Percentiles rank a stretch among this genome's conserved stretches.
phyloP scores from a whole-genome alignment of 2,888 invertebrate species.

The Drosophila neotestacea region DNA sequence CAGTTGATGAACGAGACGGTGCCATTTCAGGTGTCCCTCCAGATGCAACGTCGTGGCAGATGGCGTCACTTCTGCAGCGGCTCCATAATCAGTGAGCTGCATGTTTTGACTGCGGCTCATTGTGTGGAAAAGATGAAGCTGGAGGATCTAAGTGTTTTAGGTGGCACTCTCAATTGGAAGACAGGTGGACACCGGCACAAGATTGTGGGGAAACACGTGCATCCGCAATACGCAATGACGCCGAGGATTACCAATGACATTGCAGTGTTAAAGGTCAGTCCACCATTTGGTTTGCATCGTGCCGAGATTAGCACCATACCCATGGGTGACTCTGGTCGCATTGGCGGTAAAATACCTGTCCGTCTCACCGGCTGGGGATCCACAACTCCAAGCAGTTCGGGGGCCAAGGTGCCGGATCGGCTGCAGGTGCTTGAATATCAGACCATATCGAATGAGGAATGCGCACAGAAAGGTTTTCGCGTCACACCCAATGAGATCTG shows the following conservation, averaged over 20 bases:
- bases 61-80: constrained; percentile 84
- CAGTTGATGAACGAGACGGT: constrained; percentile 68
- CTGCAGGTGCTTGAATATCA: constrained; percentile 81
- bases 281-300: constrained; percentile 72
- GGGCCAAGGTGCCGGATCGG: constrained; percentile 74
- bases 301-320: constrained; percentile 61
- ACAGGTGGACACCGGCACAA: constrained; percentile 76
- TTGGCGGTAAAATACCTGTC: constrained; percentile 73
- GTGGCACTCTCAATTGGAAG: constrained; percentile 74
- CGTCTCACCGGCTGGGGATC: constrained; percentile 84
- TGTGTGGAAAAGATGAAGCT: constrained; percentile 74
- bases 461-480: constrained; percentile 74
- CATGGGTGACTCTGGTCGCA: constrained; percentile 62
- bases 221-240: constrained; percentile 73
- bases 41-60: constrained; percentile 64
- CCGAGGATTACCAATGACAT: constrained; percentile 80
- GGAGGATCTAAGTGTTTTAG: constrained; percentile 70
- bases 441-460: constrained; percentile 83
- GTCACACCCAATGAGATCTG: constrained; percentile 83
- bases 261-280: constrained; percentile 78
- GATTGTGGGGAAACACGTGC: constrained; percentile 69
- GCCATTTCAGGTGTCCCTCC: constrained; percentile 84
- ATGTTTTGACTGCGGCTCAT: constrained; percentile 84
- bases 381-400: constrained; percentile 61
- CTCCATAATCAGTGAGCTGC: constrained; percentile 79